These are phyloP conservation scores for Panthera leo DNA, from an alignment of 2,113 vertebrate species.

Conservation along the genomic window DNA sequence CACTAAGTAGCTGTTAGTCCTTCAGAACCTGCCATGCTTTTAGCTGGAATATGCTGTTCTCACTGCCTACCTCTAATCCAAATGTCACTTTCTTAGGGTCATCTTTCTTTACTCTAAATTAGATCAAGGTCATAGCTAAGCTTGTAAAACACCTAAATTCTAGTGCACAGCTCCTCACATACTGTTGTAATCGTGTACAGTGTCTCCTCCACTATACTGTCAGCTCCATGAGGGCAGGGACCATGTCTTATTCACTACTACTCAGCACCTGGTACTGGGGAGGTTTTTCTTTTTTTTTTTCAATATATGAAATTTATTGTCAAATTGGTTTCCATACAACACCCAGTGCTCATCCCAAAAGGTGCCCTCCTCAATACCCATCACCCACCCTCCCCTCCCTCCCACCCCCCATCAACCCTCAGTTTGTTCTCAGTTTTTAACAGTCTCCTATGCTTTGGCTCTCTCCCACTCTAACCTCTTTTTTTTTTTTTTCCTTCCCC, in stretches of 20 bases:
- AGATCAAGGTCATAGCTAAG: background rate
- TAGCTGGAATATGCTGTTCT: background rate
- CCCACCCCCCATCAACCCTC: no score
- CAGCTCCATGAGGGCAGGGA: background rate
- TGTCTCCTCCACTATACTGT: background rate
- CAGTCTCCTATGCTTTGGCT: no score
- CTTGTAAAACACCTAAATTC: background rate
- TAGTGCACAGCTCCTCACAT: background rate
- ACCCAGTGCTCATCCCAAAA: no score
- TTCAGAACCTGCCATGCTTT: background rate
- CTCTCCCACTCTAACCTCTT: no score
- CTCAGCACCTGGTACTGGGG: background rate
- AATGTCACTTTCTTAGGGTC: background rate
- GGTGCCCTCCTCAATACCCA: no score
- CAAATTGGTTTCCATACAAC: no score
- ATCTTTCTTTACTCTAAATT: background rate
- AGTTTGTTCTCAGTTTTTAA: no score
- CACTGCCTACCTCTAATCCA: background rate
- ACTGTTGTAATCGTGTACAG: background rate
- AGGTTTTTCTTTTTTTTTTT: background rate
- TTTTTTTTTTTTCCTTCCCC: no score
- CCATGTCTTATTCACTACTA: background rate
- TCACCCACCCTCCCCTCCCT: no score
- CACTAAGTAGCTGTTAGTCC: background rate
- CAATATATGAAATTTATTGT: no score